Base-by-base conservation (phyloP, 2,797 vertebrate species). In the Hydrocynus forskahlii region DNA sequence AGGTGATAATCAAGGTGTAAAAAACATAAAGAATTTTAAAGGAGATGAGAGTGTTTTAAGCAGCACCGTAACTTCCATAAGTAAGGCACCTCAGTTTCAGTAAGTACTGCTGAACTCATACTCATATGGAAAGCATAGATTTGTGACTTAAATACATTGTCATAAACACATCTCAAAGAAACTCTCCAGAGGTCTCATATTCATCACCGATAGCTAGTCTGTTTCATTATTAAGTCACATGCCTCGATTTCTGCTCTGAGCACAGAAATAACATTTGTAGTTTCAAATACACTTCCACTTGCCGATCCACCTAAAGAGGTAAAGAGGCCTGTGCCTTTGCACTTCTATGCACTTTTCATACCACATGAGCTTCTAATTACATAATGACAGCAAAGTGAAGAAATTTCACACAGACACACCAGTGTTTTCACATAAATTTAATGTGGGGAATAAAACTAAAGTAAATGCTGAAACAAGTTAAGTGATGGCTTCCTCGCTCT, bases 251-350 rank as follows among this genome's bases (percentile, higher is more conserved):
- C 10, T 45, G 43, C 43, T 8, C 43, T 8, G 43, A 45, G 10
- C 43, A 45, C 10, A 45, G 8, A 45, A 7, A 88, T 78, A 91
- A 81, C 89, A 86, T 91, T 90, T 91, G 90, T 88, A 70, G 85
- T 88, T 85, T 48, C 59, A 82, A 91, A 90, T 91, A 90, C 90
- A 78, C 89, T 23, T 90, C 88, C 88, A 91, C 92, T 91, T 91
- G 87, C 88, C 91, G 89, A 92, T 92, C 91, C 92, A 94, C 90
- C 90, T 91, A 92, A 88, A 88, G 89, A 52, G 4, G 1, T 3
- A 4, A 68, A 4, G 48, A 52, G 1, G 13, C 13, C 7, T 45
- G 17, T 2, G n/a, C n/a, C 21, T 21, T 21, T 57, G 7, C 55
- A 21, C n/a, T 57, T 21, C n/a, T 55, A 48, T 48, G 45, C 7